A percentile compares a stretch with the other conserved stretches of the same genome.
These are phyloP conservation scores for Scaptomyza cyrtandrae DNA, from an alignment of 2,888 invertebrate genomes.

Conservation along the genomic window DNA sequence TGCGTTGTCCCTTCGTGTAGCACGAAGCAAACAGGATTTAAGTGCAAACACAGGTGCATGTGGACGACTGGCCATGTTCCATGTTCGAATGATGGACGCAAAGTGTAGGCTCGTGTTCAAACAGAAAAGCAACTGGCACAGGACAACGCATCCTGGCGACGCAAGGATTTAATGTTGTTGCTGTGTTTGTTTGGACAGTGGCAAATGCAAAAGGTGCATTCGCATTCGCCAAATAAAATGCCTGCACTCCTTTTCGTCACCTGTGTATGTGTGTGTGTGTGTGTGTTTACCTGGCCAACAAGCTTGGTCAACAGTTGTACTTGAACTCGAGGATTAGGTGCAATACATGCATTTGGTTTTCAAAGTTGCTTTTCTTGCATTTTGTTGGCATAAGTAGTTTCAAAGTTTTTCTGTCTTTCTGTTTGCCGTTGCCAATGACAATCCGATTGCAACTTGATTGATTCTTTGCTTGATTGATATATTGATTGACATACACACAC, in stretches of 20 bases:
- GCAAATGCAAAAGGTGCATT: conserved; percentile 71
- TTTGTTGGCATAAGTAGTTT: conserved; percentile 1
- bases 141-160: conserved; percentile 2
- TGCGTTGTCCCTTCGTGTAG: conserved; percentile 22
- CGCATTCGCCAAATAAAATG: conserved; percentile 49
- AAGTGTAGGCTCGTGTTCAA: conserved; percentile 74
- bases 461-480: conserved; percentile 62
- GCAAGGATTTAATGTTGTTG: conserved; percentile 2
- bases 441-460: conserved; percentile 72
- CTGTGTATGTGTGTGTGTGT: neutral
- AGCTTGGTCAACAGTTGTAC: neutral
- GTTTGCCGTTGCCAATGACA: conserved; percentile 44
- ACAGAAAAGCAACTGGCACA: conserved; percentile 35
- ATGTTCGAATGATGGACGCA: conserved; percentile 10
- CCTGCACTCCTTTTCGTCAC: conserved; percentile 18
- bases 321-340: neutral
- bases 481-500: conserved; percentile 4
- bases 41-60: conserved; percentile 74
- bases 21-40: conserved; percentile 61
- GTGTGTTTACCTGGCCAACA: conserved; percentile 2
- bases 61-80: conserved; percentile 6
- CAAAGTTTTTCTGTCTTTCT: conserved; percentile 11
- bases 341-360: conserved; percentile 9
- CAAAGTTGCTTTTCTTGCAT: conserved; percentile 10
- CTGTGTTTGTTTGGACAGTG: conserved; percentile 43